Base-by-base conservation (phyloP, 2,113 vertebrate genomes). In the Plotosus lineatus region DNA sequence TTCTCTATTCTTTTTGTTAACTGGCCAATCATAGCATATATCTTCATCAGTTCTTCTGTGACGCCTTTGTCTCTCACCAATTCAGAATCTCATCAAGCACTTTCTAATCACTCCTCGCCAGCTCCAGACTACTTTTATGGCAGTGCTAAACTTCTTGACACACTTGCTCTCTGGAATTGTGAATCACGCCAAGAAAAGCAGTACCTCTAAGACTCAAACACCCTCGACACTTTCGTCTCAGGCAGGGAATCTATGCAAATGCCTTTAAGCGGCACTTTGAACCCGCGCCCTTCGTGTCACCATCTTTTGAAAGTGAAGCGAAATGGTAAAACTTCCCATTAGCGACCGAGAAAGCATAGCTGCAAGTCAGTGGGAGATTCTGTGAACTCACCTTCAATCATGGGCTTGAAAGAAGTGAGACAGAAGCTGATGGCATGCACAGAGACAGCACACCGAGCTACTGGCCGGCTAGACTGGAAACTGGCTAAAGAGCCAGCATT, bases 191-290 rank as follows among this genome's bases (percentile, higher is more conserved):
- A 17, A 63, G 55, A 31, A 50, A 48, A 31, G 79, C 4, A 40
- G 26, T 12, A 50, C 58, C 28, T 42, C 17, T 3, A 31, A n/a
- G 17, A 53, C 51, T 65, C 73, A 77, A 81, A 72, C 36, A 76
- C 53, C 15, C 65, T 72, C 21, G 4, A 21, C 33, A 0, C 71
- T 80, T 74, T 33, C 31, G 7, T 61, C 31, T 73, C 71, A 73
- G 81, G 51, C n/a, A 48, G 48, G 53, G 33, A 69, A 61, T 83
- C n/a, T 58, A 79, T 71, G 63, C 72, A 68, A 85, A 75, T 75
- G 69, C 46, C 46, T 38, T 56, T 58, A 28, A 55, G 48, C 28
- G 36, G 69, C 1, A 4, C 31, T 51, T 73, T 73, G 69, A 51
- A 73, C 69, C 28, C 12, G 28, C 4, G 4, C 31, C 46, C 46